phyloP scores from a whole-genome alignment of 2,797 vertebrate species.

The Girardinus metallicus region DNA sequence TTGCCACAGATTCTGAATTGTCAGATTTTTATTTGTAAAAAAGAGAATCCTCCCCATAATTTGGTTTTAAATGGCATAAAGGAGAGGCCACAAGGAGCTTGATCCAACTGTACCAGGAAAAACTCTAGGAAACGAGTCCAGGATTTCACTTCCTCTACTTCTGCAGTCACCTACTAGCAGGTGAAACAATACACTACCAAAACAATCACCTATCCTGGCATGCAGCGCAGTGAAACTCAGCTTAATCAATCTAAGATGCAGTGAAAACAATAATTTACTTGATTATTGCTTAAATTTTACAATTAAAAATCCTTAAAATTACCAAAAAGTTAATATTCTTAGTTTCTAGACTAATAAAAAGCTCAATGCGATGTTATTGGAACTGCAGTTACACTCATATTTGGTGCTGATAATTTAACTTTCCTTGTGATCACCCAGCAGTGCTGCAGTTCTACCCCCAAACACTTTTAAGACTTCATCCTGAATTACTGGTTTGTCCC shows the following conservation, averaged over 20 bases:
- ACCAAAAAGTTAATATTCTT: not conserved
- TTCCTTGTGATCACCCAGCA: not conserved
- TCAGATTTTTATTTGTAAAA: not conserved
- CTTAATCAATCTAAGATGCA: not conserved
- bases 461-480: not conserved
- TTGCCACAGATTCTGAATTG: not conserved
- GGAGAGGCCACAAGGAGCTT: constrained; percentile 18
- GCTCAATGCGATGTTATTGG: not conserved
- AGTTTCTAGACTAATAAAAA: not conserved
- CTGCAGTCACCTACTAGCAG: constrained; percentile 8
- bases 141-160: constrained; percentile 1
- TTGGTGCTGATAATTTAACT: not conserved
- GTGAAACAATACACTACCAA: not conserved
- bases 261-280: not conserved
- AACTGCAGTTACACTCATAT: not conserved
- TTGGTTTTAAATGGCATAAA: constrained; percentile 37
- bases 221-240: not conserved
- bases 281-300: not conserved
- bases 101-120: constrained; percentile 10
- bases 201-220: not conserved
- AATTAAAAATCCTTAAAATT: not conserved
- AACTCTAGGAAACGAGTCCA: constrained; percentile 13
- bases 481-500: constrained; percentile 5
- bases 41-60: not conserved
- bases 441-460: not conserved